A percentile compares a stretch with the other conserved stretches of the same genome.
These are phyloP conservation scores for Molanna angustata DNA, from an alignment of 2,888 invertebrate species.

Conservation along the genomic window DNA sequence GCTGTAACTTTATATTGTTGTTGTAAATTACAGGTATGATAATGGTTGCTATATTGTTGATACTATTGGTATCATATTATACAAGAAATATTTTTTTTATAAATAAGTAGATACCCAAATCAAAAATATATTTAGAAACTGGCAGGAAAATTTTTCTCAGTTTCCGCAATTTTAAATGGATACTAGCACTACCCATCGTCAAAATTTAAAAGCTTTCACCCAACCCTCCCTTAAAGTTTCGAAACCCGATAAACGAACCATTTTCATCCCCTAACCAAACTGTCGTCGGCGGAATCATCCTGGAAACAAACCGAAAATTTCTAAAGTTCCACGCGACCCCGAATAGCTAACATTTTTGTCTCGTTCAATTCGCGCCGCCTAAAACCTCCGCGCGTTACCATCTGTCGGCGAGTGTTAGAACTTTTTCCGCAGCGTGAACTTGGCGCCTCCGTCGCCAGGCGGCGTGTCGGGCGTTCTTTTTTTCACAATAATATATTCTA, in stretches of 20 bases:
- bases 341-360: conserved; percentile 7
- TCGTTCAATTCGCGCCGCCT: conserved; percentile 1
- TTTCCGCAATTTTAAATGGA: too few species aligned
- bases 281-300: conserved; percentile 11
- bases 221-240: conserved; percentile 17
- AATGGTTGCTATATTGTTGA: too few species aligned
- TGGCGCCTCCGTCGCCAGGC: conserved; percentile 23
- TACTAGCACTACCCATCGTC: conserved; percentile 19
- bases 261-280: conserved; percentile 12
- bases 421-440: conserved; percentile 13
- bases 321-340: too few species aligned
- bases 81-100: too few species aligned
- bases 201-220: conserved; percentile 8
- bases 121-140: too few species aligned
- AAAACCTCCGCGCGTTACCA: conserved; percentile 23
- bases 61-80: too few species aligned
- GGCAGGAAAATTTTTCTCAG: too few species aligned
- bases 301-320: conserved; percentile 16
- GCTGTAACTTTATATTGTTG: too few species aligned
- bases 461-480: conserved; percentile 11
- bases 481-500: conserved; percentile 8
- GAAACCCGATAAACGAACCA: conserved; percentile 20
- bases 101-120: too few species aligned
- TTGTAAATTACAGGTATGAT: too few species aligned
- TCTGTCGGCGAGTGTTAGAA: conserved; percentile 26